Evolutionary conservation across 1,140 invertebrate species (phyloP), one percentile per base, ranked within the genome.

Genomic region (Saccostrea cuccullata): DNA sequence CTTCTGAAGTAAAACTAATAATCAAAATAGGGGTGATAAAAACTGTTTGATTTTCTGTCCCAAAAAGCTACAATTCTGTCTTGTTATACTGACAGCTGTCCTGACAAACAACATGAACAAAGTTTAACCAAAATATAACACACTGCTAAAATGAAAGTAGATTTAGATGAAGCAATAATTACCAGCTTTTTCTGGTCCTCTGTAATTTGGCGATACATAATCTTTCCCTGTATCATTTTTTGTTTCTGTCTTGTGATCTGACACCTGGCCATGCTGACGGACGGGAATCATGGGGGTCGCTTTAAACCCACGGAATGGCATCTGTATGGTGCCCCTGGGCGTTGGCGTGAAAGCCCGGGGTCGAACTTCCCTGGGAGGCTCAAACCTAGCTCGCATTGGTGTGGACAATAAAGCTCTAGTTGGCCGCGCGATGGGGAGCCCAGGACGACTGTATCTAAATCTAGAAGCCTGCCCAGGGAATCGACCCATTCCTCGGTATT

Each of bases 301-400:
- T 77, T 77, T 77, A 12, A 77, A 77, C 23, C 70, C 70, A 26
- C 70, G 23, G 70, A 77, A 77, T 40, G 70, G 26, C 58, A 64
- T 20, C 13, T 77, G 6, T 5, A 77, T 30, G 8, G 5, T 17
- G 11, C 70, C 70, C 15, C 70, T 77, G 12, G 58, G 58, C 47
- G 47, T 3, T 67, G 60, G 60, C 23, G 30, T 77, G 13, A 30
- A 36, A 26, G 15, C 5, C 15, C 70, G 70, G 5, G 70, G 26
- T 77, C 70, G 23, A 13, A 36, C 11, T 30, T 30, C 23, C 70
- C 70, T 77, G 5, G 70, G 15, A 30, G 70, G 11, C 15, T 77
- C 70, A 77, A 77, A 77, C 11, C 70, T 77, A 36, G 70, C 13
- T 77, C 70, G 23, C 0, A 26, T 11, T 26, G 70, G 70, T 26